These are phyloP conservation scores for Falco punctatus DNA, from an alignment of 2,113 vertebrate species.

Conservation along the genomic window DNA sequence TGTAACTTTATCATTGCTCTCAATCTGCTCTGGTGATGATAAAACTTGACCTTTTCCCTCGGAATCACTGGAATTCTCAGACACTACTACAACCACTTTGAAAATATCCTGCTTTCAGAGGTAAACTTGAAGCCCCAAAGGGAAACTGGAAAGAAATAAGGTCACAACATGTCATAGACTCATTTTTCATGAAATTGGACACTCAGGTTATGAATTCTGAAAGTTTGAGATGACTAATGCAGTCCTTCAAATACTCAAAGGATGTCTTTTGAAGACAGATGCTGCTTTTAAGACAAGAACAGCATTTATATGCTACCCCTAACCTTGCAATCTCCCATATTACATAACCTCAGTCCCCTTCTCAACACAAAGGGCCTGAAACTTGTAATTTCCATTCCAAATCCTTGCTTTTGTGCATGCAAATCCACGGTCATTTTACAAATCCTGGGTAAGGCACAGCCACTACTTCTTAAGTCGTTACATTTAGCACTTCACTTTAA, in stretches of 20 bases:
- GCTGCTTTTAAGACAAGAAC: not conserved
- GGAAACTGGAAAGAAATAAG: not conserved
- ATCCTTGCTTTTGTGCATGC: not conserved
- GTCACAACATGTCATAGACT: not conserved
- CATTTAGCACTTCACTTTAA: not conserved
- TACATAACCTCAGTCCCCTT: not conserved
- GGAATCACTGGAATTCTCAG: not conserved
- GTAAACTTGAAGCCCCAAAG: not conserved
- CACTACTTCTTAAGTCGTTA: not conserved
- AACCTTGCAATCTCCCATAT: fast-evolving
- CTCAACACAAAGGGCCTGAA: not conserved
- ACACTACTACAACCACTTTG: not conserved
- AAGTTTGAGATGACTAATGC: not conserved
- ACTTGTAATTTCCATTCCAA: not conserved
- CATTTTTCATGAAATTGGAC: not conserved
- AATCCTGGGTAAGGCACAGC: not conserved
- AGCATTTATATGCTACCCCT: not conserved
- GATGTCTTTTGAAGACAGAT: not conserved
- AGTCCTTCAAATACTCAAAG: not conserved
- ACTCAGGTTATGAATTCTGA: not conserved
- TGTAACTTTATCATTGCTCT: not conserved
- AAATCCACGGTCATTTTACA: not conserved
- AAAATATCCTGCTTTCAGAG: not conserved
- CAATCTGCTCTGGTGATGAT: not conserved
- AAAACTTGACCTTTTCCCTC: not conserved